Evolutionary conservation across 2,113 vertebrate genomes (phyloP).

Genomic region (Promerops cafer): DNA sequence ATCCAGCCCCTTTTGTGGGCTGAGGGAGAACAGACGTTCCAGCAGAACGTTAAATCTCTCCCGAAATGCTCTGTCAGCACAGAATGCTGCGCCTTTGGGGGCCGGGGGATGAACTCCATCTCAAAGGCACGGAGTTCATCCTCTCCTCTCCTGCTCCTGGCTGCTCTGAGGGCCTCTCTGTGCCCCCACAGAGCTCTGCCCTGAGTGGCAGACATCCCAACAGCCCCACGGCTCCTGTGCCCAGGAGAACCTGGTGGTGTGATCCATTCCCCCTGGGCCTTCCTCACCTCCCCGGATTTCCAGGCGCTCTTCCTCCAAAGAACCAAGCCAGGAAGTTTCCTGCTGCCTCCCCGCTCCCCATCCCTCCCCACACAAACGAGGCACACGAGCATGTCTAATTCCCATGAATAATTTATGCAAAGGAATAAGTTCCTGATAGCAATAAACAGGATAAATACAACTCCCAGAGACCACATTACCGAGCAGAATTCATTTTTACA

Average conservation of each 20-base stretch:
- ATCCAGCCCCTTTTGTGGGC: neutral
- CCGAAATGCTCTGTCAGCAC: neutral
- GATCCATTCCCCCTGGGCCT: neutral
- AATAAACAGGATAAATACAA: slow-evolving; percentile 59
- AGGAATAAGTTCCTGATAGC: slow-evolving; percentile 44
- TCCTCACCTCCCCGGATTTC: neutral
- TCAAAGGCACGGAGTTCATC: too few relatives aligned
- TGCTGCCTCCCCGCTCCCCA: neutral
- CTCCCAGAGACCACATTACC: slow-evolving; percentile 48
- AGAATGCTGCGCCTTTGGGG: neutral
- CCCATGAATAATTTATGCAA: slow-evolving; percentile 58
- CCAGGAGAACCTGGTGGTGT: fast-evolving
- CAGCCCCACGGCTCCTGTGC: fast-evolving
- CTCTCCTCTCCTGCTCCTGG: neutral
- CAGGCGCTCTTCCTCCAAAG: fast-evolving
- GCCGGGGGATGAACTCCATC: neutral
- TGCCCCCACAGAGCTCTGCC: neutral
- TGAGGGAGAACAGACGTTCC: neutral
- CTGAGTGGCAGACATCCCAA: neutral
- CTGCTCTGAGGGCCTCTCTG: neutral
- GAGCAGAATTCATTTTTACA: slow-evolving; percentile 42
- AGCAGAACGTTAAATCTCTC: neutral
- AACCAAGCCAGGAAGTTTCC: neutral
- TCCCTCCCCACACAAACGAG: neutral
- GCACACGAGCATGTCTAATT: neutral